Percentiles rank a stretch among this genome's conserved stretches.
phyloP scores from a whole-genome alignment of 35 echinoderm and acorn worm species.

The Ophiothrix spiculata region DNA sequence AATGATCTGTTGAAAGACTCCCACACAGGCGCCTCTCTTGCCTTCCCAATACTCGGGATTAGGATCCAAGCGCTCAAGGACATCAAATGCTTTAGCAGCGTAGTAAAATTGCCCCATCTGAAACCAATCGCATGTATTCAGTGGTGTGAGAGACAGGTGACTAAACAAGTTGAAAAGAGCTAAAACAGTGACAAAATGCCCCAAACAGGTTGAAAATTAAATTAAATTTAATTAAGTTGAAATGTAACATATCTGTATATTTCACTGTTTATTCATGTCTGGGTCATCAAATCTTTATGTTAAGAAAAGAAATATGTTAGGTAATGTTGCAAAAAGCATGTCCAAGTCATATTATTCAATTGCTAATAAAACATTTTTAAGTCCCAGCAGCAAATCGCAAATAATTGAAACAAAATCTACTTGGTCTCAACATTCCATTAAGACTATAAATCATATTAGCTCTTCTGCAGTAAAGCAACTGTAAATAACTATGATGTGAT shows the following conservation, averaged over 20 bases:
- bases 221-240: background rate
- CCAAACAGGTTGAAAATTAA: background rate
- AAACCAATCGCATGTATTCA: background rate
- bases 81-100: conserved; percentile 94
- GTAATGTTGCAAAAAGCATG: no score
- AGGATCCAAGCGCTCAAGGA: conserved; percentile 84
- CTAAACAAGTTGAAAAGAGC: background rate
- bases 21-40: conserved; percentile 91
- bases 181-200: background rate
- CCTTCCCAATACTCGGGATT: conserved; percentile 99
- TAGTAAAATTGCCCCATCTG: conserved; percentile 99
- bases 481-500: no score
- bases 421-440: no score
- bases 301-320: no score
- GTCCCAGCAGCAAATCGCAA: background rate
- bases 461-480: no score
- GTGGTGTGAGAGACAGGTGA: background rate
- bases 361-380: no score
- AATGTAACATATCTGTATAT: no score
- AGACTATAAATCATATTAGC: no score
- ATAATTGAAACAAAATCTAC: background rate
- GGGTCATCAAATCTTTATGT: no score
- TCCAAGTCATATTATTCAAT: no score
- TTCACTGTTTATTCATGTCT: no score
- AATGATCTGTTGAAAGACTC: conserved; percentile 98